A percentile compares a stretch with the other conserved stretches of the same genome.
Conservation (phyloP, 2,113 vertebrate species). For the Todiramphus saurophagus region DNA sequence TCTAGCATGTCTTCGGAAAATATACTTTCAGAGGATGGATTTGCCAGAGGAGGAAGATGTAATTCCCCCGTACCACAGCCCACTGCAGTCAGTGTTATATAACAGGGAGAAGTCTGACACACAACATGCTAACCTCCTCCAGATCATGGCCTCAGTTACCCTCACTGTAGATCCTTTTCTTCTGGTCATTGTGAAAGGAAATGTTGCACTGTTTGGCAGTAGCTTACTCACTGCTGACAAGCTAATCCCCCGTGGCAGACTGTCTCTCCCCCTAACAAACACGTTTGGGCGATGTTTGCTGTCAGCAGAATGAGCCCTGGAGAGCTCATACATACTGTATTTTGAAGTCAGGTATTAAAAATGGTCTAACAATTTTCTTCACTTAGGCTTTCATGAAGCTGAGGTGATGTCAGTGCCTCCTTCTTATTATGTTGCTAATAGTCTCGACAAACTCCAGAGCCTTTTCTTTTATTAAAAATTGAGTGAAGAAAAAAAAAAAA, state of each 20-base stretch:
- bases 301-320: background rate
- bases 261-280: background rate
- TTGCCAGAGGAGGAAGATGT: background rate
- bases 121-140: background rate
- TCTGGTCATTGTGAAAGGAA: background rate
- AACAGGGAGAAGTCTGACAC: background rate
- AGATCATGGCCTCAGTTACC: background rate
- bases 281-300: background rate
- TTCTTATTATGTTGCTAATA: background rate
- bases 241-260: background rate
- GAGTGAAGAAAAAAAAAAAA: background rate
- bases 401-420: background rate
- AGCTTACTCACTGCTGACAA: background rate
- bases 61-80: background rate
- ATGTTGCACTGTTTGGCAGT: background rate
- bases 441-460: background rate
- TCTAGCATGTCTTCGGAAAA: background rate
- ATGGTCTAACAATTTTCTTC: background rate
- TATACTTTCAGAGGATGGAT: background rate
- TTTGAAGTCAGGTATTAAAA: slow-evolving; percentile 10
- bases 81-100: background rate
- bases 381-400: background rate
- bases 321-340: background rate
- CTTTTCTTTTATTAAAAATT: background rate
- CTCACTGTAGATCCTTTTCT: background rate